phyloP scores from a whole-genome alignment of 2,113 vertebrate species.

The Thamnophis sirtalis region DNA sequence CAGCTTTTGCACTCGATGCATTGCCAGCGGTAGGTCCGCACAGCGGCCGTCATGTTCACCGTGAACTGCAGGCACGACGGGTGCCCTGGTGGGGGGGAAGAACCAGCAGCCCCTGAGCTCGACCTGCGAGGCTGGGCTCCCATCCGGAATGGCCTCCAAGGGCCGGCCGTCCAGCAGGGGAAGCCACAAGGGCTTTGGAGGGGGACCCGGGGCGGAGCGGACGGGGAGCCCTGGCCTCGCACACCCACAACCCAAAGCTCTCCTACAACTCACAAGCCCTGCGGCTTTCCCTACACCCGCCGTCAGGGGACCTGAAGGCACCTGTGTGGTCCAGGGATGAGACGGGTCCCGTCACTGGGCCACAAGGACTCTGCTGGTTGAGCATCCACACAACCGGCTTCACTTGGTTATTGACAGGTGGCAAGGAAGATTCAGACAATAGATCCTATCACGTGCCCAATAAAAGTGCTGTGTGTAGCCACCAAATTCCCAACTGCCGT shows the following conservation, averaged over 20 bases:
- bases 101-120: not conserved
- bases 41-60: constrained; percentile 91
- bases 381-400: not conserved
- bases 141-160: not conserved
- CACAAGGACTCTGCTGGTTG: no score
- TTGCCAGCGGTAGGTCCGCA: constrained; percentile 93
- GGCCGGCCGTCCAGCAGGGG: not conserved
- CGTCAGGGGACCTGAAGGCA: not conserved
- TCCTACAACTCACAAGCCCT: not conserved
- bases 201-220: not conserved
- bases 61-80: constrained; percentile 94
- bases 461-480: not conserved
- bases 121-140: not conserved
- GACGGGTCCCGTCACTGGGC: not conserved
- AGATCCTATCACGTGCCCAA: not conserved
- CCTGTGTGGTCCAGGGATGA: not conserved
- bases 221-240: not conserved
- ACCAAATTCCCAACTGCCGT: not conserved
- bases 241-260: not conserved
- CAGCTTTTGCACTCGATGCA: constrained; percentile 96
- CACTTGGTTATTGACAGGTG: not conserved
- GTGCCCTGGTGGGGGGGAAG: constrained; percentile 72
- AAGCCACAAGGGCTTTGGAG: not conserved
- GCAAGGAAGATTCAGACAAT: not conserved
- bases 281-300: not conserved